phyloP scores from a whole-genome alignment of 2,797 vertebrate genomes.

The Adelosebastes latens region DNA sequence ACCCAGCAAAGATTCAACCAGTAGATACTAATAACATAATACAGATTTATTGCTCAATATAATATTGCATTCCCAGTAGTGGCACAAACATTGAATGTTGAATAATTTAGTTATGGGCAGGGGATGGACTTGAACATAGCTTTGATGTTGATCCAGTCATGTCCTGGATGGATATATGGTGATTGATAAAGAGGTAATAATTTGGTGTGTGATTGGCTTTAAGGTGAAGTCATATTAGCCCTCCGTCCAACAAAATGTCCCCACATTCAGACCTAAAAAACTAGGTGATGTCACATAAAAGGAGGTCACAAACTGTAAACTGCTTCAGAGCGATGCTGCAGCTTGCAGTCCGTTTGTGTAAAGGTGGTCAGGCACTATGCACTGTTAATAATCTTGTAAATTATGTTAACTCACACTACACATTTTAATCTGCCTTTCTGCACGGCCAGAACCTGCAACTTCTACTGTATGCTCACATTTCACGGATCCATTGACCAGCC shows the following conservation, averaged over 20 bases:
- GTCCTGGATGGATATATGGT: not conserved
- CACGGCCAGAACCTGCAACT: not conserved
- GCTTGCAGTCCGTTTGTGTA: not conserved
- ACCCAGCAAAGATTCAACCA: not conserved
- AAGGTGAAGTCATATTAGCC: not conserved
- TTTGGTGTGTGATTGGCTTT: not conserved
- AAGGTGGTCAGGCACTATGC: not conserved
- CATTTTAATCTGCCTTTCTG: constrained; percentile 6
- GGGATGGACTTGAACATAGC: not conserved
- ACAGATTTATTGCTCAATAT: not conserved
- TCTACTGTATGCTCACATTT: not conserved
- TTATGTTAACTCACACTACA: not conserved
- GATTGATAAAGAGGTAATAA: not conserved
- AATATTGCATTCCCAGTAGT: not conserved
- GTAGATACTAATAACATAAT: not conserved
- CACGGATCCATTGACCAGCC: not conserved
- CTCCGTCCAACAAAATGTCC: not conserved
- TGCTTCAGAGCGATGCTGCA: not conserved
- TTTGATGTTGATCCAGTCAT: not conserved
- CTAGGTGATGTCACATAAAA: not conserved
- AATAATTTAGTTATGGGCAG: not conserved
- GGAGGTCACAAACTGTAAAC: not conserved
- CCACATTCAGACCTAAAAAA: not conserved
- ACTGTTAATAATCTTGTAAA: not conserved
- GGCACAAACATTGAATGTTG: not conserved